Evolutionary conservation across 2,797 vertebrate genomes (phyloP).

Genomic region (Hoplostethus mediterraneus): DNA sequence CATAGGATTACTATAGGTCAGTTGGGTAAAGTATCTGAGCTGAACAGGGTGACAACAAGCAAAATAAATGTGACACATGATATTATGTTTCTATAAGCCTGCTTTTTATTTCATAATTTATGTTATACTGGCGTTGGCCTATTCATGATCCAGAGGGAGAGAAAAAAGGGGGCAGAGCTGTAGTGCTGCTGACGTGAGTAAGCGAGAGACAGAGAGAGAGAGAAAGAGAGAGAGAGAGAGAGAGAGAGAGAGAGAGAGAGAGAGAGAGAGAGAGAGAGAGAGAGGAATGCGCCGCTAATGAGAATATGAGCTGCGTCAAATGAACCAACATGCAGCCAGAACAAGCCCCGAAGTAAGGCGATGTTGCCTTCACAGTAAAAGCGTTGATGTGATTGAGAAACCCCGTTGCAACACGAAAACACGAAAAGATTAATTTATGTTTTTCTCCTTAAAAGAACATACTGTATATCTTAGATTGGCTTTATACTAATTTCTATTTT

Average conservation of each 20-base stretch:
- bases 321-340: conserved; percentile 6
- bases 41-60: not conserved
- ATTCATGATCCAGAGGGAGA: conserved; percentile 40
- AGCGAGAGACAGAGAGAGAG: not conserved
- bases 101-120: conserved; percentile 22
- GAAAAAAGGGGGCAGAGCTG: conserved; percentile 57
- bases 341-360: conserved; percentile 50
- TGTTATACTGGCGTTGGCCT: conserved; percentile 22
- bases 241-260: conserved; percentile 49
- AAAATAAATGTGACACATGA: conserved; percentile 43
- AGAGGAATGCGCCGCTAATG: conserved; percentile 81
- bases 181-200: conserved; percentile 62
- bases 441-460: too few relatives aligned
- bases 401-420: too few relatives aligned
- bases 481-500: too few relatives aligned
- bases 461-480: too few relatives aligned
- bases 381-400: too few relatives aligned
- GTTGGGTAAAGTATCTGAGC: not conserved
- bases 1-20: too few relatives aligned
- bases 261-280: conserved; percentile 64
- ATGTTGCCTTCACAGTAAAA: too few relatives aligned
- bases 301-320: conserved; percentile 63
- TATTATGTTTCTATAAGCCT: conserved; percentile 30
- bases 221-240: conserved; percentile 19
- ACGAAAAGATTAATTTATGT: too few relatives aligned